Conservation (phyloP, 2,113 vertebrate genomes). For the Pygoscelis antarcticus region DNA sequence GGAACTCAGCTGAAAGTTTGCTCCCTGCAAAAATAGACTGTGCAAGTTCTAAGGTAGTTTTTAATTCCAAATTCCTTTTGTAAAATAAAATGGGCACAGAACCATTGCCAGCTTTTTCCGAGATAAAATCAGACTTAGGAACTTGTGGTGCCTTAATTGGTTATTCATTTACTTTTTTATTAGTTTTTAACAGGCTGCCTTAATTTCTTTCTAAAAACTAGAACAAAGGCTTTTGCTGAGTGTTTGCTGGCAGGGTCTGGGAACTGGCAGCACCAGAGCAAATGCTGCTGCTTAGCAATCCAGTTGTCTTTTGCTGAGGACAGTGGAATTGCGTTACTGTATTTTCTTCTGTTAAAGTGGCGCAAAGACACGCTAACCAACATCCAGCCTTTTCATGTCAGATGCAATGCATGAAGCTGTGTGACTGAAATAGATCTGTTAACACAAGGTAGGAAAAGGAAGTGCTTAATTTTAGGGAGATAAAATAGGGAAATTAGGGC, state of each 20-base stretch:
- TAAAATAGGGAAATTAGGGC: neutral
- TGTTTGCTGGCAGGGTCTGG: neutral
- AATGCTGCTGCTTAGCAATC: neutral
- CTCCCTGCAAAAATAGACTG: neutral
- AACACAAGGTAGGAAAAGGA: neutral
- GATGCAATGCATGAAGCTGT: neutral
- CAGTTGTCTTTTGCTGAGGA: neutral
- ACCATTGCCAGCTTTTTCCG: neutral
- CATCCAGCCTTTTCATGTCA: neutral
- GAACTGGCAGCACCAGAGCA: neutral
- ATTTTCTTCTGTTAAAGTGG: neutral
- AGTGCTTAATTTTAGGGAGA: neutral
- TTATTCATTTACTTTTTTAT: slow-evolving; percentile 19
- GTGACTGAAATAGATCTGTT: neutral
- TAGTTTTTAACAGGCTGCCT: neutral
- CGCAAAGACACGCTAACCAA: neutral
- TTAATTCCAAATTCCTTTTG: neutral
- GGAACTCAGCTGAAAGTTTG: neutral
- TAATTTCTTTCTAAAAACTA: neutral
- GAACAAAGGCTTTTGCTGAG: neutral
- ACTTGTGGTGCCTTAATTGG: neutral
- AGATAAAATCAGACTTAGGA: neutral
- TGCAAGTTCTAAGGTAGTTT: neutral
- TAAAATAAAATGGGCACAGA: neutral
- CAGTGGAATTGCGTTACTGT: neutral